Percentiles rank a stretch among this genome's conserved stretches.
These are phyloP conservation scores for Chlorodrepanis virens DNA, from an alignment of 2,113 vertebrate species.

Conservation along the genomic window DNA sequence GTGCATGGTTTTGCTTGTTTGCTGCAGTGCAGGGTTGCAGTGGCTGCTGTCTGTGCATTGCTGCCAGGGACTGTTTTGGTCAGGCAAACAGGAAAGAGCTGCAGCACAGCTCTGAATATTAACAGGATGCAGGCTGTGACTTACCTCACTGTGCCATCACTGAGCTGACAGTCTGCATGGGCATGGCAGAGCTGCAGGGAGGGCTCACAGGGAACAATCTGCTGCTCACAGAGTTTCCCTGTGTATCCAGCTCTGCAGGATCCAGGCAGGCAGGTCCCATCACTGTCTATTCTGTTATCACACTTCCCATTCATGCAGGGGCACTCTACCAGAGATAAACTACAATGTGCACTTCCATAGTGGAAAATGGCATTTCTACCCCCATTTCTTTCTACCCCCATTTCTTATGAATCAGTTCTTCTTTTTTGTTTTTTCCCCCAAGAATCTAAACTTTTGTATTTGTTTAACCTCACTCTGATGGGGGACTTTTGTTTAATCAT, in stretches of 20 bases:
- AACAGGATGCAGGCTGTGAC: not conserved
- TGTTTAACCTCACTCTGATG: not conserved
- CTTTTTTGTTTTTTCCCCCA: not conserved
- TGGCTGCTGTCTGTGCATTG: not conserved
- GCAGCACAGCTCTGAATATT: not conserved
- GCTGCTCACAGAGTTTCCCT: constrained; percentile 80
- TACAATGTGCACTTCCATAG: not conserved
- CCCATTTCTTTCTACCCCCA: not conserved
- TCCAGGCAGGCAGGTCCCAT: constrained; percentile 77
- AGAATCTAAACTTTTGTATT: not conserved
- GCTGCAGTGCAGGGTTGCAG: not conserved
- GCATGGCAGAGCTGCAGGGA: constrained; percentile 79
- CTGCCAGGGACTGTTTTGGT: not conserved
- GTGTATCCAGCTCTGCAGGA: constrained; percentile 76
- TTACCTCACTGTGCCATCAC: constrained; percentile 72
- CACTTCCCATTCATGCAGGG: constrained; percentile 81
- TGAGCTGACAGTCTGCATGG: constrained; percentile 83
- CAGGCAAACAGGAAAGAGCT: not conserved
- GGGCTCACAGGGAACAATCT: constrained; percentile 70
- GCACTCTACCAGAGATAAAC: constrained; percentile 75
- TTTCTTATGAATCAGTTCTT: not conserved
- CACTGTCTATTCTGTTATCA: constrained; percentile 76
- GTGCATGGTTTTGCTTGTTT: not conserved
- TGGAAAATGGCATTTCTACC: not conserved
- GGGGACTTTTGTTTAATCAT: not conserved